A percentile compares a stretch with the other conserved stretches of the same genome.
Conservation (phyloP, 2,113 vertebrate genomes). For the Puma concolor region DNA sequence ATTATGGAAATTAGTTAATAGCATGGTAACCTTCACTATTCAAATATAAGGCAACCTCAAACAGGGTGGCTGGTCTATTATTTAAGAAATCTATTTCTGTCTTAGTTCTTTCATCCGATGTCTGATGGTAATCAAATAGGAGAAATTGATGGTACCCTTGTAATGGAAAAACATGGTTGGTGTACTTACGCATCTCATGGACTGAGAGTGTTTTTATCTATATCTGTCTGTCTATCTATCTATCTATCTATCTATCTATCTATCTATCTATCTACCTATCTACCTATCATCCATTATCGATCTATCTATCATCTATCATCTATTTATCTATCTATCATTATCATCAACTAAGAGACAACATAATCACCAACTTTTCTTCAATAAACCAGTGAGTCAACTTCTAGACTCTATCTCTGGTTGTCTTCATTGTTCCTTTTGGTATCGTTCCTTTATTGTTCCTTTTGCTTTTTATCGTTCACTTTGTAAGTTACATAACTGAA, state of each 20-base stretch:
- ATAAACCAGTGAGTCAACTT: neutral
- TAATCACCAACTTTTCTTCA: neutral
- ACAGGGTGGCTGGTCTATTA: constrained; percentile 59
- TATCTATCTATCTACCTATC: neutral
- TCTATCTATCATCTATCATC: neutral
- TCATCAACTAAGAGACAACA: neutral
- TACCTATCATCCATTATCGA: neutral
- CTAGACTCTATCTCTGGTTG: neutral
- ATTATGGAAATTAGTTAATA: constrained; percentile 73
- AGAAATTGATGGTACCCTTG: constrained; percentile 67
- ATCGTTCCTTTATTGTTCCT: too few relatives aligned
- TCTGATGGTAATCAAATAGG: constrained; percentile 75
- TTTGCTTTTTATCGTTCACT: neutral
- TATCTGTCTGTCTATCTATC: neutral
- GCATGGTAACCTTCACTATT: constrained; percentile 67
- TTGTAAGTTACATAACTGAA: neutral
- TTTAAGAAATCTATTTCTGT: constrained; percentile 75
- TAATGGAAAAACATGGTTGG: constrained; percentile 57
- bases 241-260: neutral
- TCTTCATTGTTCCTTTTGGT: neutral
- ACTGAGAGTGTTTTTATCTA: neutral
- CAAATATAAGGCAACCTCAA: constrained; percentile 49
- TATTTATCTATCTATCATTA: neutral
- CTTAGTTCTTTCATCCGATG: constrained; percentile 76
- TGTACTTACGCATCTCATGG: constrained; percentile 57